phyloP scores from a whole-genome alignment of 2,797 vertebrate genomes.

The Sciaenops ocellatus region DNA sequence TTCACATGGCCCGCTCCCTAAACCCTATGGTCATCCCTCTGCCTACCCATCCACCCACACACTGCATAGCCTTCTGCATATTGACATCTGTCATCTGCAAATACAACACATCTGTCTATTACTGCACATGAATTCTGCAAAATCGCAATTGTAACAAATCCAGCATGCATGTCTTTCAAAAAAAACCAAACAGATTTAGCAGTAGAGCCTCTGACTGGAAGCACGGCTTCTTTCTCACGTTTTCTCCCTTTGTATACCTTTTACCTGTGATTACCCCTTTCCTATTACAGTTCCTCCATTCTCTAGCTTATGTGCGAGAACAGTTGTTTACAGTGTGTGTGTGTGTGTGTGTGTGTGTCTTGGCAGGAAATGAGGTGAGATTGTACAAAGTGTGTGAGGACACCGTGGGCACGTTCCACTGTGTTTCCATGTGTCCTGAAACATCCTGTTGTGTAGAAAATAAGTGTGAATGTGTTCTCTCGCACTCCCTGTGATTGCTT shows the following conservation, averaged over 20 bases:
- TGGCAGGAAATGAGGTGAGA: conserved; percentile 57
- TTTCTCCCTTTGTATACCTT: conserved; percentile 6
- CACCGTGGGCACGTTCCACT: conserved; percentile 46
- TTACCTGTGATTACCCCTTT: conserved; percentile 22
- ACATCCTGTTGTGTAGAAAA: conserved; percentile 74
- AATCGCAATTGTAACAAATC: conserved; percentile 43
- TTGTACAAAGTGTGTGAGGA: conserved; percentile 48
- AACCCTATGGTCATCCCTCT: conserved; percentile 80
- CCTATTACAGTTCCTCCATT: conserved; percentile 11
- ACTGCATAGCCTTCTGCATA: conserved; percentile 49
- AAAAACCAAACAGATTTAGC: conserved; percentile 16
- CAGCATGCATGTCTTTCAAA: not conserved
- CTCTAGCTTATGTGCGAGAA: conserved; percentile 25
- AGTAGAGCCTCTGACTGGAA: conserved; percentile 3
- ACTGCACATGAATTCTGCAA: conserved; percentile 18
- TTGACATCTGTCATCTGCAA: conserved; percentile 65
- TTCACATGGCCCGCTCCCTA: conserved; percentile 69
- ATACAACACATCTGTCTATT: conserved; percentile 67
- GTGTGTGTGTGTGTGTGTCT: conserved; percentile 15
- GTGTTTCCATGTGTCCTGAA: conserved; percentile 67
- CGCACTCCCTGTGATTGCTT: conserved; percentile 56
- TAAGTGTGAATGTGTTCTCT: conserved; percentile 68
- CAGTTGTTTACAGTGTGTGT: conserved; percentile 37
- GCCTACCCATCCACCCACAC: conserved; percentile 62
- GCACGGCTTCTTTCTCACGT: not conserved